phyloP scores from a whole-genome alignment of 2,888 invertebrate genomes.

The Heteromurus nitidus region DNA sequence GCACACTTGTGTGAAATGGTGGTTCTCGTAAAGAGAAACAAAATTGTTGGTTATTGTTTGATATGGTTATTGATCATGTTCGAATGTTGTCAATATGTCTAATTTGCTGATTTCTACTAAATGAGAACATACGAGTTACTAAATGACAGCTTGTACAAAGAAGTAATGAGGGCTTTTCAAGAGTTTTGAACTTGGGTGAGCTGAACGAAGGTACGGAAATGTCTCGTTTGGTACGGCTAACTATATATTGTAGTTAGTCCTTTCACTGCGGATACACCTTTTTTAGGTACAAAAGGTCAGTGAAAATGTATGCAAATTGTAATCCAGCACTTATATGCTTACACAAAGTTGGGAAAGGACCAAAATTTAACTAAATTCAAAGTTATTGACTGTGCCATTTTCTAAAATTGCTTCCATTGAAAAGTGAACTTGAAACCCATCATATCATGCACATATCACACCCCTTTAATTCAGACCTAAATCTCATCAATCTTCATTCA shows the following conservation, averaged over 20 bases:
- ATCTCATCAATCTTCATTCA: slow-evolving; percentile 16
- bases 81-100: slow-evolving; percentile 3
- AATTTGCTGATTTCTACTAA: background rate
- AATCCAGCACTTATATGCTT: no score
- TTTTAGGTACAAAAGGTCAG: no score
- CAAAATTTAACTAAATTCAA: no score
- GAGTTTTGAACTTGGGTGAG: background rate
- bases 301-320: no score
- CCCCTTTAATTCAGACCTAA: background rate
- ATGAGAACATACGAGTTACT: slow-evolving; percentile 3
- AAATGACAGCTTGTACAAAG: background rate
- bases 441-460: background rate
- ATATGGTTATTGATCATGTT: slow-evolving; percentile 15
- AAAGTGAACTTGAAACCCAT: background rate
- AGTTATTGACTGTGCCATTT: no score
- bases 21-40: no score
- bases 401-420: no score
- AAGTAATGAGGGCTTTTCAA: background rate
- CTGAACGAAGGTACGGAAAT: background rate
- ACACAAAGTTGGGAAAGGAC: no score
- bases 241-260: no score
- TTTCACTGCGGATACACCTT: no score
- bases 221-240: background rate
- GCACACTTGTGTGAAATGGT: no score
- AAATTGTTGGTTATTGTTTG: no score